Conservation (phyloP, 2,888 invertebrate species). For the Apodemia mormo region DNA sequence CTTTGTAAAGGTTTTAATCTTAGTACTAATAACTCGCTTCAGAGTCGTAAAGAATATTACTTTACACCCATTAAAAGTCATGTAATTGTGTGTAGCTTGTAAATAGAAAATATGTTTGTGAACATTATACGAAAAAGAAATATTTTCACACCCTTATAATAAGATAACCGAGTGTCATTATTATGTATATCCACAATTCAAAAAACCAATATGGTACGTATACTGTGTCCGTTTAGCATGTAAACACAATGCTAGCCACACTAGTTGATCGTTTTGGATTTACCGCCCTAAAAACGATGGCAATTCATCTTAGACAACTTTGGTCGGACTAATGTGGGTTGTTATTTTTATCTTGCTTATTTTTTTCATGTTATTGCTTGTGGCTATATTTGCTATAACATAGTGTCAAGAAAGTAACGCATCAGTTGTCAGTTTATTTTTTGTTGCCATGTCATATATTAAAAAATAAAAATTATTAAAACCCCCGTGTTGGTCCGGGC, state of each 20-base stretch:
- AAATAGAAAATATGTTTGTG: constrained; percentile 5
- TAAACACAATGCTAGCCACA: no score
- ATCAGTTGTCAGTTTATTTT: no score
- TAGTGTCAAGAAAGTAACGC: no score
- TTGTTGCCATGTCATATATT: no score
- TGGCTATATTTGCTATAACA: no score
- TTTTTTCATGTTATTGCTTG: no score
- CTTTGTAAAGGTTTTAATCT: constrained; percentile 8
- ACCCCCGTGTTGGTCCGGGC: no score
- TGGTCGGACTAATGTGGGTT: no score
- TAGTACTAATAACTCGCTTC: constrained; percentile 7
- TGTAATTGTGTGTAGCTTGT: background rate
- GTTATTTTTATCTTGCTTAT: no score
- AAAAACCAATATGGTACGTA: background rate
- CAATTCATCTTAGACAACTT: no score
- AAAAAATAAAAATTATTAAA: no score
- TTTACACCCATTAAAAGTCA: constrained; percentile 4
- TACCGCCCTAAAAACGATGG: background rate
- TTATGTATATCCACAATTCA: background rate
- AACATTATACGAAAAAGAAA: background rate
- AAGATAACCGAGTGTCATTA: background rate
- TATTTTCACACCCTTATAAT: constrained; percentile 4
- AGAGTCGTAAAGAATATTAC: constrained; percentile 15
- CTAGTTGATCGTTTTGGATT: background rate
- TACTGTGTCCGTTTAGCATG: no score